Conservation (phyloP, 2,797 vertebrate species). For the Bovichtus variegatus region DNA sequence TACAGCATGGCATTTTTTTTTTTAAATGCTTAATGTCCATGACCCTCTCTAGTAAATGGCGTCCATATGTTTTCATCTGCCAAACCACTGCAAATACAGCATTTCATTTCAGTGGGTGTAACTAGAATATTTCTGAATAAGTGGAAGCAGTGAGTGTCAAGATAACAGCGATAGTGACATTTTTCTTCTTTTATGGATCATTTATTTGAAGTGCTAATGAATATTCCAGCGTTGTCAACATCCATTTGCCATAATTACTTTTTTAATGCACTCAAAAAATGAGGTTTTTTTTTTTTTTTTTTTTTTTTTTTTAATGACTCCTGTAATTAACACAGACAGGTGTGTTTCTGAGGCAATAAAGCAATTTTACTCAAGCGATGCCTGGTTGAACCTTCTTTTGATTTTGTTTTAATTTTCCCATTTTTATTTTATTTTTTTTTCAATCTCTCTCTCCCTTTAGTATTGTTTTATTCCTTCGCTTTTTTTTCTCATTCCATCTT, state of each 20-base stretch:
- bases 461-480: too few species aligned
- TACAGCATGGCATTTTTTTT: too few species aligned
- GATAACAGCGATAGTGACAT: constrained; percentile 19
- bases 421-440: neutral
- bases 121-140: neutral
- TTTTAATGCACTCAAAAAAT: constrained; percentile 45
- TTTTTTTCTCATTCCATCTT: neutral
- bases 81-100: neutral
- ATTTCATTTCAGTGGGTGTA: neutral
- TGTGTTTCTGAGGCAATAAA: constrained; percentile 25
- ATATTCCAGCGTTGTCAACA: constrained; percentile 41
- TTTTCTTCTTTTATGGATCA: constrained; percentile 11
- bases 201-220: constrained; percentile 30
- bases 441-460: neutral
- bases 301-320: constrained; percentile 49
- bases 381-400: constrained; percentile 16
- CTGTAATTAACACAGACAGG: constrained; percentile 48
- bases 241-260: constrained; percentile 64
- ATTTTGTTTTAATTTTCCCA: neutral
- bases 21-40: too few species aligned
- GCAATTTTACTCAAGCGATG: constrained; percentile 10
- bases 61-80: too few species aligned
- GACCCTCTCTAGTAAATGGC: too few species aligned
- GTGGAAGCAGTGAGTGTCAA: neutral
- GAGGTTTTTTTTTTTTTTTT: constrained; percentile 47